Conservation (phyloP, 1,140 invertebrate genomes). For the Leptinotarsa defecta region DNA sequence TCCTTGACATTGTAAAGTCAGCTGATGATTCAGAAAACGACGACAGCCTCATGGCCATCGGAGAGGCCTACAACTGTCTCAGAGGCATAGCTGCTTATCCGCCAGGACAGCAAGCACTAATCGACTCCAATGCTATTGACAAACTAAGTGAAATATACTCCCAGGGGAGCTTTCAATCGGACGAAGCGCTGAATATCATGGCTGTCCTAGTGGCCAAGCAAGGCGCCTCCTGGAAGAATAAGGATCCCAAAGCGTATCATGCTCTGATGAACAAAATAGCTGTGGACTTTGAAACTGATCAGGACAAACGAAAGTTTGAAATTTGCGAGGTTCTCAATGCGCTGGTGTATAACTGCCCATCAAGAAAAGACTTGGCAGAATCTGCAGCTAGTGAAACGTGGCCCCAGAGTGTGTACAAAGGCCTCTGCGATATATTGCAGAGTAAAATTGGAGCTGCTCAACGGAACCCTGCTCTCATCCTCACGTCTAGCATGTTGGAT, state of each 20-base stretch:
- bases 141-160: slow-evolving; percentile 85
- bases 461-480: slow-evolving; percentile 82
- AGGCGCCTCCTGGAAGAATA: slow-evolving; percentile 75
- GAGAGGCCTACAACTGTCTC: slow-evolving; percentile 83
- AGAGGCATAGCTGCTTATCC: slow-evolving; percentile 75
- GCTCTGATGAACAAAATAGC: slow-evolving; percentile 82
- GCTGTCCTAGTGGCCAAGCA: slow-evolving; percentile 72
- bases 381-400: slow-evolving; percentile 72
- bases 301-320: slow-evolving; percentile 86
- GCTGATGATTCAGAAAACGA: slow-evolving; percentile 80
- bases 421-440: slow-evolving; percentile 77
- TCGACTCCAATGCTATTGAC: slow-evolving; percentile 74
- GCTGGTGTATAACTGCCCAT: slow-evolving; percentile 72
- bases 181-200: slow-evolving; percentile 80
- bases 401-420: slow-evolving; percentile 78
- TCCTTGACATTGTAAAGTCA: slow-evolving; percentile 80
- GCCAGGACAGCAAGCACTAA: slow-evolving; percentile 74
- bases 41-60: slow-evolving; percentile 85
- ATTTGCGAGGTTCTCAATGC: slow-evolving; percentile 76
- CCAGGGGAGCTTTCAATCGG: slow-evolving; percentile 83
- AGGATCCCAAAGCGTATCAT: slow-evolving; percentile 75
- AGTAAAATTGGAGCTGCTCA: slow-evolving; percentile 87
- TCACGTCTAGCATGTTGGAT: slow-evolving; percentile 80
- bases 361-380: slow-evolving; percentile 63
- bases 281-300: slow-evolving; percentile 84